Conservation (phyloP, 1,140 invertebrate species). For the Drosophila kanapiae region DNA sequence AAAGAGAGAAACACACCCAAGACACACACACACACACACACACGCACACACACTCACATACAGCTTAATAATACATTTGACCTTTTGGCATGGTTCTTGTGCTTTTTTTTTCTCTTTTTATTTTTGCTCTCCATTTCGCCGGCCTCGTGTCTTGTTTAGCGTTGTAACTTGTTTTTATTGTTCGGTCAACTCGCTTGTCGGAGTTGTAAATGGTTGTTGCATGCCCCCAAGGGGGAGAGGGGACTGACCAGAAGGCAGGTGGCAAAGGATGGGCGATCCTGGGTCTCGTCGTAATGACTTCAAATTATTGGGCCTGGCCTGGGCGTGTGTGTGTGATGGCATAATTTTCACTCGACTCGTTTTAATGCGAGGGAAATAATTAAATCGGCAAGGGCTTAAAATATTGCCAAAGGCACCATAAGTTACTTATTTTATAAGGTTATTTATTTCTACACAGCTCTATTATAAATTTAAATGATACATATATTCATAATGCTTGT, state of each 20-base stretch:
- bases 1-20: slow-evolving; percentile 40
- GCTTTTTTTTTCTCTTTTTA: slow-evolving; percentile 11
- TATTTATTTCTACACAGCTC: too few species aligned
- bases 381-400: neutral
- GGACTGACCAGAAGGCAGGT: neutral
- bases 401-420: neutral
- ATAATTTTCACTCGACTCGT: slow-evolving; percentile 12
- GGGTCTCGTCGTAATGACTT: slow-evolving; percentile 11
- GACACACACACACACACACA: slow-evolving; percentile 22
- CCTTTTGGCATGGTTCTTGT: slow-evolving; percentile 75
- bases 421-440: neutral
- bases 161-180: slow-evolving; percentile 44
- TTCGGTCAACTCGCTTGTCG: slow-evolving; percentile 29
- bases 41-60: neutral
- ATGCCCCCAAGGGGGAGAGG: neutral
- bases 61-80: slow-evolving; percentile 75
- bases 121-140: too few species aligned
- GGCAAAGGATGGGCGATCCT: slow-evolving; percentile 1
- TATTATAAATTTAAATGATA: neutral
- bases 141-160: slow-evolving; percentile 34
- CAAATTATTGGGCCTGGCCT: slow-evolving; percentile 19
- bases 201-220: slow-evolving; percentile 42
- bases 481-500: neutral
- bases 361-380: slow-evolving; percentile 9
- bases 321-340: slow-evolving; percentile 4